Conservation (phyloP, 92 coral and sea anemone genomes). For the Pocillopora grandis region DNA sequence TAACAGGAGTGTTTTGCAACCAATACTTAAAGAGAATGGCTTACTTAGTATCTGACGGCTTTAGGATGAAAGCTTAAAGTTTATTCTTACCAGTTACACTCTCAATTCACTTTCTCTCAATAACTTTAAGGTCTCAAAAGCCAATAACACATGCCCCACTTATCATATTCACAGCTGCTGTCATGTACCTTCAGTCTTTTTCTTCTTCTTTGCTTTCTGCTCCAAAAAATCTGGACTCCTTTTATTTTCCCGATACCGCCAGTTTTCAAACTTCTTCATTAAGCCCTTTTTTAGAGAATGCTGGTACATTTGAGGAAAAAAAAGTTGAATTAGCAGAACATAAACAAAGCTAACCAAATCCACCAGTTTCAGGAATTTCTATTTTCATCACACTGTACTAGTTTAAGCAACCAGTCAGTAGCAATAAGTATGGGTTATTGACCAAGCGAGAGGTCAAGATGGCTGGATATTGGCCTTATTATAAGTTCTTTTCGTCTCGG, state of each 20-base stretch:
- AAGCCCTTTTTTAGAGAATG: constrained; percentile 1
- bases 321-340: background rate
- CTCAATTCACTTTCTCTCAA: background rate
- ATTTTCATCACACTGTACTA: constrained; percentile 5
- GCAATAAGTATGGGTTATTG: too few species aligned
- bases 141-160: too few species aligned
- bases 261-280: constrained; percentile 25
- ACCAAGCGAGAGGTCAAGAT: too few species aligned
- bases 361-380: constrained; percentile 7
- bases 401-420: background rate
- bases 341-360: background rate
- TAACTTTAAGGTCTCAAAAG: background rate
- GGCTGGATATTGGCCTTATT: too few species aligned
- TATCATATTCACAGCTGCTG: too few species aligned
- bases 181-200: constrained; percentile 13
- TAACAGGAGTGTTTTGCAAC: constrained; percentile 12
- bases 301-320: background rate
- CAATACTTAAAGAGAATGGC: background rate
- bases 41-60: background rate
- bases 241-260: constrained; percentile 22
- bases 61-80: background rate
- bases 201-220: constrained; percentile 10
- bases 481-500: too few species aligned
- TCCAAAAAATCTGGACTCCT: constrained; percentile 16
- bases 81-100: background rate